These are phyloP conservation scores for Scomber colias DNA, from an alignment of 2,113 vertebrate species.

Conservation along the genomic window DNA sequence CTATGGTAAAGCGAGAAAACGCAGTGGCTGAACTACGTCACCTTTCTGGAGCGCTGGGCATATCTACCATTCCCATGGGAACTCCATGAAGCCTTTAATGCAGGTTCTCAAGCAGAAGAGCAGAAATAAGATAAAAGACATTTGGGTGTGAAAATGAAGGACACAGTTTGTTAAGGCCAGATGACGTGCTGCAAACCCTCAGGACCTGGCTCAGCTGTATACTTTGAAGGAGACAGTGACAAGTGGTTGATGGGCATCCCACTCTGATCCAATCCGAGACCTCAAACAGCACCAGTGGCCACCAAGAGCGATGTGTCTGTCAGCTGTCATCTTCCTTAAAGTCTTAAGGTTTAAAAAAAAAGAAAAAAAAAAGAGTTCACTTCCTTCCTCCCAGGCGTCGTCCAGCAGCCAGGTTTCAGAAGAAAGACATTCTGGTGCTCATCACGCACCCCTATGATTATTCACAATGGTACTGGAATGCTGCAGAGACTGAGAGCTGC, in stretches of 20 bases:
- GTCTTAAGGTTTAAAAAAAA: constrained; percentile 19
- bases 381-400: constrained; percentile 69
- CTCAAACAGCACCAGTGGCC: constrained; percentile 58
- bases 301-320: constrained; percentile 69
- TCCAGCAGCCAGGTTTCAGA: constrained; percentile 65
- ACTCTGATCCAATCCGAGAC: constrained; percentile 49
- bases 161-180: constrained; percentile 49
- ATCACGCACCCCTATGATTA: constrained; percentile 69
- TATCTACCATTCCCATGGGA: constrained; percentile 74
- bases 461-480: constrained; percentile 58
- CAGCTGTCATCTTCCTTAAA: constrained; percentile 72
- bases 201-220: constrained; percentile 54
- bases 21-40: constrained; percentile 64
- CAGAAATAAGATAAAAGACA: constrained; percentile 45
- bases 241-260: constrained; percentile 60
- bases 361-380: constrained; percentile 16
- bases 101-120: constrained; percentile 43
- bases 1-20: constrained; percentile 62
- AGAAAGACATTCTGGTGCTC: constrained; percentile 70
- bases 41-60: constrained; percentile 67
- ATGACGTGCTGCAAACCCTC: constrained; percentile 25
- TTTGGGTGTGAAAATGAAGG: constrained; percentile 41
- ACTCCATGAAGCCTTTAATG: constrained; percentile 47
- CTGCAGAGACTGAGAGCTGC: constrained; percentile 49
- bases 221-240: constrained; percentile 50